Conservation (phyloP, 35 echinoderm and acorn worm genomes). For the Lytechinus pictus region DNA sequence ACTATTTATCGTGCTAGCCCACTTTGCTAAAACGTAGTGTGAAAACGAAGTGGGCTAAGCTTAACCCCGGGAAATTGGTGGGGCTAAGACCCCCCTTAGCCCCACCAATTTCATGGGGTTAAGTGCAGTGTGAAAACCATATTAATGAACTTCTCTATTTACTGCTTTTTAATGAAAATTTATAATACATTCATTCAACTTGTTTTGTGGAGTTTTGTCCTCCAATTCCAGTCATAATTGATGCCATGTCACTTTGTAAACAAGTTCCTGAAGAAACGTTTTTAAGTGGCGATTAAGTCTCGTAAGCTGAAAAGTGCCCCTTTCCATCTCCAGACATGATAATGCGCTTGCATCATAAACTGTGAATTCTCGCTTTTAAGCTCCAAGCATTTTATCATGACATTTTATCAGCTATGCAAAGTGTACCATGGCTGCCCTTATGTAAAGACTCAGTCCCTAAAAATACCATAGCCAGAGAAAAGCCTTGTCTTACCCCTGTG, state of each 20-base stretch:
- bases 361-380: neutral
- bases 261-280: neutral
- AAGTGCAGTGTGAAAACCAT: too few species aligned
- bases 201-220: too few species aligned
- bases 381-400: constrained; percentile 12
- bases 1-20: too few species aligned
- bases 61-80: too few species aligned
- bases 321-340: constrained; percentile 9
- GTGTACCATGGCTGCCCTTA: neutral
- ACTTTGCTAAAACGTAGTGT: too few species aligned
- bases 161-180: too few species aligned
- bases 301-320: neutral
- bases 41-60: too few species aligned
- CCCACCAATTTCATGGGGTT: too few species aligned
- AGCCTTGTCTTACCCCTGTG: neutral
- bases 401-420: constrained; percentile 19
- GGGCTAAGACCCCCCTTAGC: too few species aligned
- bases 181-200: too few species aligned
- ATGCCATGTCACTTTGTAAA: neutral
- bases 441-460: neutral
- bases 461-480: neutral
- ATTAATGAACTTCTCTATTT: too few species aligned
- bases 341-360: constrained; percentile 11
- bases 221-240: neutral
- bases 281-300: constrained; percentile 1